These are phyloP conservation scores for Drosophila mettleri DNA, from an alignment of 2,888 invertebrate genomes.

Conservation along the genomic window DNA sequence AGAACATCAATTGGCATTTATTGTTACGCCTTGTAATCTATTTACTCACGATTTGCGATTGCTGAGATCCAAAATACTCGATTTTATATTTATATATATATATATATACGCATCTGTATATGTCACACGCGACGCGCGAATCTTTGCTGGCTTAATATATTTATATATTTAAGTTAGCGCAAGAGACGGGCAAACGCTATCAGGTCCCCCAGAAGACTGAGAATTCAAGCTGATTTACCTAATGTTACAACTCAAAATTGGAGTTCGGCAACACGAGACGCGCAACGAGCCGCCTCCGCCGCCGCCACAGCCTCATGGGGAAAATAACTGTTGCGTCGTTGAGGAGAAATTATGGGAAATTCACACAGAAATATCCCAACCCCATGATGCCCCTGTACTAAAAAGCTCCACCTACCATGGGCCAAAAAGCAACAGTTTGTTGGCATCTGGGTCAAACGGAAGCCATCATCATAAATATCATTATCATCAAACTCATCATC, in stretches of 20 bases:
- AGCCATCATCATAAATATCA: slow-evolving; percentile 9
- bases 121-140: slow-evolving; percentile 22
- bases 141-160: slow-evolving; percentile 6
- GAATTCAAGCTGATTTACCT: slow-evolving; percentile 21
- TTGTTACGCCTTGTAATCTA: slow-evolving; percentile 46
- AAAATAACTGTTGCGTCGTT: slow-evolving; percentile 52
- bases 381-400: slow-evolving; percentile 26
- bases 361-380: slow-evolving; percentile 40
- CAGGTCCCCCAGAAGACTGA: slow-evolving; percentile 77
- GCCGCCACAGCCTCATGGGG: slow-evolving; percentile 2
- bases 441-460: slow-evolving; percentile 70
- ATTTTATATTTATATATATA: not conserved
- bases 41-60: slow-evolving; percentile 55
- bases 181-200: slow-evolving; percentile 66
- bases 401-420: slow-evolving; percentile 43
- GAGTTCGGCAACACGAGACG: slow-evolving; percentile 68
- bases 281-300: slow-evolving; percentile 1
- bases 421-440: slow-evolving; percentile 71
- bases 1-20: slow-evolving; percentile 34
- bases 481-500: slow-evolving; percentile 6
- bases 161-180: slow-evolving; percentile 19
- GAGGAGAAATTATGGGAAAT: slow-evolving; percentile 49
- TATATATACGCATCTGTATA: not conserved
- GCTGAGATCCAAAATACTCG: slow-evolving; percentile 27
- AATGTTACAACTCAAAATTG: slow-evolving; percentile 50